Evolutionary conservation across 2,113 vertebrate genomes (phyloP).

Genomic region (Cromileptes altivelis): DNA sequence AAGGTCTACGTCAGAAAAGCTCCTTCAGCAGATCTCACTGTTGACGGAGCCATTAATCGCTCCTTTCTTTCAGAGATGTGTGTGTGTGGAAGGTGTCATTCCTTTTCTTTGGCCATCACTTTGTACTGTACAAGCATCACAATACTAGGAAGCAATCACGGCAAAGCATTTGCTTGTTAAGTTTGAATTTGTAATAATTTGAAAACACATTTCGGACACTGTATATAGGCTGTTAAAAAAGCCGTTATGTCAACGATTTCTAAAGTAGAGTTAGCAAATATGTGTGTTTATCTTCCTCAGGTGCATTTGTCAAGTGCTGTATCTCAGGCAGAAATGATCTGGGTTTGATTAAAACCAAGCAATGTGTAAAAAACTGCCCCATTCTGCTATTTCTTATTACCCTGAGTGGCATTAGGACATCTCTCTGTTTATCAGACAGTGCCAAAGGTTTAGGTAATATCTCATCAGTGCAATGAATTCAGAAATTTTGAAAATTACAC

Average conservation of each 20-base stretch:
- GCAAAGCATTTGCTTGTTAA: background rate
- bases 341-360: background rate
- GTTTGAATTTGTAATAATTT: background rate
- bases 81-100: conserved; percentile 1
- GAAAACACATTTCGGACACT: background rate
- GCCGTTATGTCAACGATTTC: background rate
- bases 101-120: background rate
- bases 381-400: background rate
- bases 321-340: background rate
- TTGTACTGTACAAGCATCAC: background rate
- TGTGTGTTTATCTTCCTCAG: background rate
- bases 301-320: background rate
- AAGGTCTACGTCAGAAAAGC: background rate
- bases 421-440: background rate
- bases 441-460: background rate
- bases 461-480: background rate
- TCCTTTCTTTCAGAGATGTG: conserved; percentile 6
- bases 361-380: background rate
- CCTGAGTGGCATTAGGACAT: background rate
- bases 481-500: background rate
- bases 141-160: background rate
- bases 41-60: conserved; percentile 29
- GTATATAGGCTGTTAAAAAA: background rate
- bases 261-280: background rate
- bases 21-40: background rate